These are phyloP conservation scores for Ditylenchus dipsaci DNA, from an alignment of 1,140 invertebrate species.

Conservation along the genomic window DNA sequence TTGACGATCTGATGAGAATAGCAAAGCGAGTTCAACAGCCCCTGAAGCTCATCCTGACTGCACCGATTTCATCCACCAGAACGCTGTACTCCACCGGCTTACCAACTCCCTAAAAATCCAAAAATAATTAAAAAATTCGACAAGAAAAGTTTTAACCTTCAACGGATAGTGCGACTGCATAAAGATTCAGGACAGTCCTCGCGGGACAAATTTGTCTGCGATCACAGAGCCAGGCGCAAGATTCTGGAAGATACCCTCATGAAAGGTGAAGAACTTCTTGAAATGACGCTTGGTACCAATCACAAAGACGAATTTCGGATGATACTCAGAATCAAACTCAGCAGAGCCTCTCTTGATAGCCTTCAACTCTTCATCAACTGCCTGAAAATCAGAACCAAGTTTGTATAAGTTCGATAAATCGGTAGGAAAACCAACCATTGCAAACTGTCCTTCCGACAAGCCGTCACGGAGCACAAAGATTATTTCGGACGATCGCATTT, in stretches of 20 bases:
- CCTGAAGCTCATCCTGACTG: slow-evolving; percentile 27
- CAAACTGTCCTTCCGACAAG: slow-evolving; percentile 33
- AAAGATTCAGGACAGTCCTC: slow-evolving; percentile 33
- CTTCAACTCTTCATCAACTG: slow-evolving; percentile 30
- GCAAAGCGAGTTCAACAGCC: slow-evolving; percentile 27
- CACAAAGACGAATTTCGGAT: slow-evolving; percentile 39
- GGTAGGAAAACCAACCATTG: slow-evolving; percentile 15
- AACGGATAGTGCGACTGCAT: slow-evolving; percentile 40
- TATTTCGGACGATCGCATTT: slow-evolving; percentile 14
- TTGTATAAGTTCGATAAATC: neutral
- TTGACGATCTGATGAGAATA: slow-evolving; percentile 37
- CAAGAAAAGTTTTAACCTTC: slow-evolving; percentile 6
- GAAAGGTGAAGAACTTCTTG: slow-evolving; percentile 34
- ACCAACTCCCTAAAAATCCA: slow-evolving; percentile 17
- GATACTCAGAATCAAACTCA: slow-evolving; percentile 23
- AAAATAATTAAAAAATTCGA: neutral
- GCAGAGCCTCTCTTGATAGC: slow-evolving; percentile 30
- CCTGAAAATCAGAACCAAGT: slow-evolving; percentile 16
- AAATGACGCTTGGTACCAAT: slow-evolving; percentile 38
- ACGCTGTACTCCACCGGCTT: slow-evolving; percentile 30
- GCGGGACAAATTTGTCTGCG: slow-evolving; percentile 28
- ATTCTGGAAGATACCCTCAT: slow-evolving; percentile 15
- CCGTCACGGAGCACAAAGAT: slow-evolving; percentile 39
- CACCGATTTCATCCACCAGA: slow-evolving; percentile 20
- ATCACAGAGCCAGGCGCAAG: slow-evolving; percentile 33